A percentile compares a stretch with the other conserved stretches of the same genome.
Evolutionary conservation across 2,113 vertebrate genomes (phyloP).

Genomic region (Chrysochloris asiatica): DNA sequence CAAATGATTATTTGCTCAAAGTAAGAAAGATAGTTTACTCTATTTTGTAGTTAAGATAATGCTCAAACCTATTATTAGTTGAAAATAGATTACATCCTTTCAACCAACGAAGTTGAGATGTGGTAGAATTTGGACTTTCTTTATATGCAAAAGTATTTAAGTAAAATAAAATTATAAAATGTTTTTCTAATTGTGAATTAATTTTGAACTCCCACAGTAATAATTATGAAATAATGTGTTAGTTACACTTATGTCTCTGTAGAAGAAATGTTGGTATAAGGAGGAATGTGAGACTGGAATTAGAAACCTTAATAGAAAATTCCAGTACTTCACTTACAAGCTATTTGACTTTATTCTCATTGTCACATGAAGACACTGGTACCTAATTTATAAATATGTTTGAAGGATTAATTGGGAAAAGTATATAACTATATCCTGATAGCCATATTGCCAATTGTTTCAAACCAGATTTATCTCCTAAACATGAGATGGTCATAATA

Average conservation of each 20-base stretch:
- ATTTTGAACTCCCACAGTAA: no score
- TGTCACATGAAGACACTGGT: neutral
- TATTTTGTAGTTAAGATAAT: no score
- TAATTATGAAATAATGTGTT: neutral
- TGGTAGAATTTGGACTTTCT: no score
- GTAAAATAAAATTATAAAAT: no score
- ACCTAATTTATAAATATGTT: neutral
- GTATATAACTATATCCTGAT: neutral
- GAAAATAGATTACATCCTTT: no score
- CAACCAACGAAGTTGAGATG: no score
- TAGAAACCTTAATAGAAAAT: neutral
- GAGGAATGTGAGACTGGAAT: neutral
- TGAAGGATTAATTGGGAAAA: neutral
- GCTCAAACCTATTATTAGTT: no score
- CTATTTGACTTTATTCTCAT: neutral
- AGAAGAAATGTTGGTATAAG: neutral
- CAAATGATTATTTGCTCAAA: no score
- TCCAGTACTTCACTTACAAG: neutral
- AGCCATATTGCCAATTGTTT: neutral
- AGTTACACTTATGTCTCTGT: neutral
- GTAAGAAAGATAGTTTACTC: no score
- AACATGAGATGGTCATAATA: neutral
- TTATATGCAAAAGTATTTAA: no score
- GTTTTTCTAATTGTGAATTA: no score
- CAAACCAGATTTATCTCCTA: neutral